Evolutionary conservation across 1,140 invertebrate species (phyloP), one percentile per base, ranked within the genome.

Genomic region (Telenomus remus): DNA sequence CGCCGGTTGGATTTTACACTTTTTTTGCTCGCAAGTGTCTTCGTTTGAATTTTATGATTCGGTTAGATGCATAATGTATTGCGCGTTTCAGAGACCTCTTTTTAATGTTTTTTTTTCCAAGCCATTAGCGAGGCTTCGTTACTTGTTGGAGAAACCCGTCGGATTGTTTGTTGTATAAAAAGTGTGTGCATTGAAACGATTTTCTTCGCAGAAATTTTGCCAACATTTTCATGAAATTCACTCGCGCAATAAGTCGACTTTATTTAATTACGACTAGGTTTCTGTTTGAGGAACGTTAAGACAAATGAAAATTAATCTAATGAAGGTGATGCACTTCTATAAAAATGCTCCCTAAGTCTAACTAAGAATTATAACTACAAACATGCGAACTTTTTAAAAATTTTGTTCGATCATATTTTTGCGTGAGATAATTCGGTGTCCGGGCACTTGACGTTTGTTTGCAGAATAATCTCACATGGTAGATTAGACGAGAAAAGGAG

Each of bases 401-500:
- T n/a, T n/a, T n/a, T n/a, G 19, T 27, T 1, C 1, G 19, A 6
- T 1, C 19, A 27, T n/a, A 27, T 3, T 27, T 27, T 27, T 27
- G 19, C 19, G 6, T 27, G 19, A 6, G 2, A 27, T 27, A 27
- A 27, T 27, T 27, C 19, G 6, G n/a, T 27, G 19, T 3, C 19
- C 19, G 19, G 19, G 2, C 19, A 27, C 19, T 27, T 27, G 19
- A 27, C 19, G 60, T 47, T 57, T 47, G 48, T 57, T 70, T 43
- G 47, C 10, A 43, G 53, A 33, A 14, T 37, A 54, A 34, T 61
- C 16, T 42, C 54, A 37, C 55, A 49, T 12, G 10, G 14, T 39
- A 61, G 60, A 73, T 73, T 60, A 61, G 43, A 50, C 46, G 49
- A 56, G 56, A 61, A 50, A 73, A 73, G 53, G 63, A 61, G 42